phyloP scores from a whole-genome alignment of 2,113 vertebrate species.

The Corynorhinus townsendii region DNA sequence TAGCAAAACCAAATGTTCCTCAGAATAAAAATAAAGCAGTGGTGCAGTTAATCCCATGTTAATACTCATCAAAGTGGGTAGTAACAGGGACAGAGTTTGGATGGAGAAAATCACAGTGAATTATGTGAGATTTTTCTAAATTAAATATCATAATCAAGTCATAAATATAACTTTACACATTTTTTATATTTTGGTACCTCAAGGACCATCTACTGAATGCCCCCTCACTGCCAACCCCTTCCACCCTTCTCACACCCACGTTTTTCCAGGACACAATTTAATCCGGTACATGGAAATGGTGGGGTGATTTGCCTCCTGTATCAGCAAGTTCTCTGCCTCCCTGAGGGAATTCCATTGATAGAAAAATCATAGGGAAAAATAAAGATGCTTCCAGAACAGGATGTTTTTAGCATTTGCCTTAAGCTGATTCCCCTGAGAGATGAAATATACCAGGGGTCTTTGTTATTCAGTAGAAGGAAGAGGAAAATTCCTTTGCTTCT shows the following conservation, averaged over 20 bases:
- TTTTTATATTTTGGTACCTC: background rate
- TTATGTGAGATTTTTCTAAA: background rate
- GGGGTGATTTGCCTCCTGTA: background rate
- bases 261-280: background rate
- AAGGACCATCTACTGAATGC: background rate
- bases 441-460: background rate
- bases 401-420: background rate
- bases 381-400: background rate
- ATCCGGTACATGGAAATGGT: background rate
- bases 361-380: background rate
- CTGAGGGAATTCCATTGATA: background rate
- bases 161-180: background rate
- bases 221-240: background rate
- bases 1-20: conserved; percentile 18
- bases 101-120: background rate
- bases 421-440: background rate
- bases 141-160: background rate
- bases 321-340: background rate
- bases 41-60: background rate
- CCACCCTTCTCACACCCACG: background rate
- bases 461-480: background rate
- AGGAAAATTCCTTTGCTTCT: background rate
- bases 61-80: background rate
- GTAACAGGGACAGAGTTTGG: background rate
- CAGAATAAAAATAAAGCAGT: background rate